Percentiles rank a stretch among this genome's conserved stretches.
phyloP scores from a whole-genome alignment of 2,113 vertebrate genomes.

The Chionodraco myersi region DNA sequence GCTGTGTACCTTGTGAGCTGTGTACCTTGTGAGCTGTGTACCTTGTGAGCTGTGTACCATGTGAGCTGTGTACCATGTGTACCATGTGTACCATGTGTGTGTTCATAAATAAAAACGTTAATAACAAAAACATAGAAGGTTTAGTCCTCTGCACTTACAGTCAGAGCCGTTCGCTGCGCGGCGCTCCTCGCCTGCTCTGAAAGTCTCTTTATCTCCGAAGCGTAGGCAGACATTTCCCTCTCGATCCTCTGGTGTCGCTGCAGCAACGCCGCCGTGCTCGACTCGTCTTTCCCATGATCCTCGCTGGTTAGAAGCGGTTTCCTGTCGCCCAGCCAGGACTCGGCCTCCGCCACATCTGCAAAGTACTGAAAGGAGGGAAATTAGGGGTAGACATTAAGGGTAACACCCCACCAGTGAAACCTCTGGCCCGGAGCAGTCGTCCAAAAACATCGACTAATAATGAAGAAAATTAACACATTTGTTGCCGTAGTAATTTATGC shows the following conservation, averaged over 20 bases:
- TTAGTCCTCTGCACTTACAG: conserved; percentile 66
- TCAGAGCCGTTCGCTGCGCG: conserved; percentile 75
- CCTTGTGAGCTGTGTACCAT: too few relatives aligned
- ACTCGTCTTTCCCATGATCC: conserved; percentile 86
- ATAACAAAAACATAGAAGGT: too few relatives aligned
- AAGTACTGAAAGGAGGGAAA: conserved; percentile 84
- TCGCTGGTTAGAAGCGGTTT: conserved; percentile 82
- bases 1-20: too few relatives aligned
- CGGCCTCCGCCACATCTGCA: conserved; percentile 83
- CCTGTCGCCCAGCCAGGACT: conserved; percentile 87
- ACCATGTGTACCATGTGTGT: too few relatives aligned
- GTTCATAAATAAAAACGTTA: too few relatives aligned
- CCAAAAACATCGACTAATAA: too few relatives aligned
- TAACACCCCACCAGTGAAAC: too few relatives aligned
- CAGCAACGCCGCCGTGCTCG: conserved; percentile 77
- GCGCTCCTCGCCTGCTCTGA: conserved; percentile 84
- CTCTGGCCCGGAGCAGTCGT: too few relatives aligned
- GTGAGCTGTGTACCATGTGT: too few relatives aligned
- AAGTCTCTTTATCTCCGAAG: conserved; percentile 82
- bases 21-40: too few relatives aligned
- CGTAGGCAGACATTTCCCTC: conserved; percentile 82
- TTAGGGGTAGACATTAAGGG: not conserved
- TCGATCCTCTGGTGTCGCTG: conserved; percentile 86
- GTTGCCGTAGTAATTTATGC: too few relatives aligned
- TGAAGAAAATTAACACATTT: too few relatives aligned